phyloP scores from a whole-genome alignment of 2,888 invertebrate species.

The Philereme vetulata region DNA sequence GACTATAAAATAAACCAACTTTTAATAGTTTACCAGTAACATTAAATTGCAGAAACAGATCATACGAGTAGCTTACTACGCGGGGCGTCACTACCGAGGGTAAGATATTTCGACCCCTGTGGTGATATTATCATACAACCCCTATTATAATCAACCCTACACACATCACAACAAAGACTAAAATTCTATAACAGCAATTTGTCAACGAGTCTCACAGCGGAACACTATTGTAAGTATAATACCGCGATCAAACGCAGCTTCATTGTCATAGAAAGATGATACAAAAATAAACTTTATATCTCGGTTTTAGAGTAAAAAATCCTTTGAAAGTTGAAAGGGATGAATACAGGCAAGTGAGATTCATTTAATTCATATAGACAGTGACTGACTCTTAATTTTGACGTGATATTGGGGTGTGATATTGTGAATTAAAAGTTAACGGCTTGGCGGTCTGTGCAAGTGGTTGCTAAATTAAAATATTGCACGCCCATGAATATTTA shows the following conservation, averaged over 20 bases:
- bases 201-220: conserved; percentile 76
- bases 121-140: conserved; percentile 64
- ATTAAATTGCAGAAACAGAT: conserved; percentile 75
- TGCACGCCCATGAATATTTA: conserved; percentile 8
- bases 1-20: not conserved
- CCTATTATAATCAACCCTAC: conserved; percentile 55
- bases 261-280: conserved; percentile 43
- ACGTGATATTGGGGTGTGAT: conserved; percentile 52
- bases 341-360: conserved; percentile 76
- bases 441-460: conserved; percentile 35
- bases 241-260: conserved; percentile 78
- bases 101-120: conserved; percentile 77
- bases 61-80: conserved; percentile 73
- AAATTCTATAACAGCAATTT: conserved; percentile 52
- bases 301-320: conserved; percentile 43
- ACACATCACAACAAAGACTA: conserved; percentile 42
- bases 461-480: conserved; percentile 34
- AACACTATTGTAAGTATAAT: conserved; percentile 81
- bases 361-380: conserved; percentile 80
- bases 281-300: conserved; percentile 42
- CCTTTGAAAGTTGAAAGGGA: conserved; percentile 36
- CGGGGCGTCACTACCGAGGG: conserved; percentile 80
- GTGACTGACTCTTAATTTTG: conserved; percentile 78
- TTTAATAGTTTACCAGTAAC: conserved; percentile 47
- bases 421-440: conserved; percentile 39